Conservation (phyloP, 2,113 vertebrate species). For the Microtus oregoni region DNA sequence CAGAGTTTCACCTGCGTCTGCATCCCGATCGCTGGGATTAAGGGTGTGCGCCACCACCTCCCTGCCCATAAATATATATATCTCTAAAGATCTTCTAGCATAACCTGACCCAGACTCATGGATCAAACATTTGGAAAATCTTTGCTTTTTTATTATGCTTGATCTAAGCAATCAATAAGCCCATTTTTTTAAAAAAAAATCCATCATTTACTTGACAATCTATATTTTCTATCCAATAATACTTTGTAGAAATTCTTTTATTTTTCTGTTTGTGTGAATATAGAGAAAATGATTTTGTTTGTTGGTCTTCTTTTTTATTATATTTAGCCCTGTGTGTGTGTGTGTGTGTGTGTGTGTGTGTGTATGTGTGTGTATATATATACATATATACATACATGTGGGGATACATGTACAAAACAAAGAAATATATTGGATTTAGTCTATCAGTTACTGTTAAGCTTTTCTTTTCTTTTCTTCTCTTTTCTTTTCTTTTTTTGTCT, state of each 20-base stretch:
- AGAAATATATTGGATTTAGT: not conserved
- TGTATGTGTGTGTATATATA: not conserved
- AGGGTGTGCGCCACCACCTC: too few relatives aligned
- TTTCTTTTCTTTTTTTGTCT: not conserved
- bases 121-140: not conserved
- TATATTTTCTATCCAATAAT: not conserved
- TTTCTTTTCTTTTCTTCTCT: not conserved
- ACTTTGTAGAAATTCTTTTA: not conserved
- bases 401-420: not conserved
- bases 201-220: not conserved
- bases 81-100: not conserved
- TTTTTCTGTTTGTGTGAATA: not conserved
- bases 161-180: not conserved
- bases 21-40: rapidly evolving
- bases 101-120: not conserved
- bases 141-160: not conserved
- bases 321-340: not conserved
- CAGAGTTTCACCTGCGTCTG: too few relatives aligned
- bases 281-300: not conserved
- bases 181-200: not conserved
- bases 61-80: not conserved
- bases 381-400: too few relatives aligned
- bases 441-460: not conserved
- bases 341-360: too few relatives aligned
- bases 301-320: not conserved